Conservation (phyloP, 2,113 vertebrate species). For the Neopipo cinnamomea region DNA sequence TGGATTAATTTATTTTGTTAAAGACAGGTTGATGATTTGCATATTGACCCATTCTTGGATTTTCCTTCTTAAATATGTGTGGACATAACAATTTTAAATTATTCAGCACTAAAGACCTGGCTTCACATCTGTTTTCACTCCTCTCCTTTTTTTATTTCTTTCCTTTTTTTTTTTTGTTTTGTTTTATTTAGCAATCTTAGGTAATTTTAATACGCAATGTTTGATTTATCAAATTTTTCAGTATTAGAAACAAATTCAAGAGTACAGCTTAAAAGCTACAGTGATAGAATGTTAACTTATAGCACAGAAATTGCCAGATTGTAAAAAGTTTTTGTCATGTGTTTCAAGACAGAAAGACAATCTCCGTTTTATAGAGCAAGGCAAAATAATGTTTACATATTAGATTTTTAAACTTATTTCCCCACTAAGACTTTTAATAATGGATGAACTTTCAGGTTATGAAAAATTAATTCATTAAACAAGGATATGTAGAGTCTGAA, state of each 20-base stretch:
- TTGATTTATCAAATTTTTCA: not conserved
- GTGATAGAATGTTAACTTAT: not conserved
- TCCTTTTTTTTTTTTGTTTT: fast-evolving
- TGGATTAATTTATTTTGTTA: not conserved
- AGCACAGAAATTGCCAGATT: not conserved
- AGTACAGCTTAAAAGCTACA: not conserved
- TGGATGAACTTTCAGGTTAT: not conserved
- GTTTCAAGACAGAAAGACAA: not conserved
- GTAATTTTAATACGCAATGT: not conserved
- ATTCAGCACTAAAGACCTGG: not conserved
- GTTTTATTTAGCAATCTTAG: not conserved
- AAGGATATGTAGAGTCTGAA: not conserved
- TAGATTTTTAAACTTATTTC: not conserved
- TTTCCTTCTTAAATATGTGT: not conserved
- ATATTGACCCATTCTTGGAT: not conserved
- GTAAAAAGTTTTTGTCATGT: not conserved
- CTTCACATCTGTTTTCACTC: not conserved
- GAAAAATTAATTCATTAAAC: not conserved
- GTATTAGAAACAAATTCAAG: not conserved
- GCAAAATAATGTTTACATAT: not conserved
- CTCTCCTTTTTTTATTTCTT: fast-evolving
- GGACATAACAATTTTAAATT: not conserved
- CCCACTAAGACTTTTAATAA: not conserved
- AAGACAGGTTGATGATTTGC: not conserved
- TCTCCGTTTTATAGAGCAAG: not conserved